Evolutionary conservation across 2,113 vertebrate species (phyloP), one percentile per base, ranked within the genome.

Genomic region (Neofelis nebulosa): DNA sequence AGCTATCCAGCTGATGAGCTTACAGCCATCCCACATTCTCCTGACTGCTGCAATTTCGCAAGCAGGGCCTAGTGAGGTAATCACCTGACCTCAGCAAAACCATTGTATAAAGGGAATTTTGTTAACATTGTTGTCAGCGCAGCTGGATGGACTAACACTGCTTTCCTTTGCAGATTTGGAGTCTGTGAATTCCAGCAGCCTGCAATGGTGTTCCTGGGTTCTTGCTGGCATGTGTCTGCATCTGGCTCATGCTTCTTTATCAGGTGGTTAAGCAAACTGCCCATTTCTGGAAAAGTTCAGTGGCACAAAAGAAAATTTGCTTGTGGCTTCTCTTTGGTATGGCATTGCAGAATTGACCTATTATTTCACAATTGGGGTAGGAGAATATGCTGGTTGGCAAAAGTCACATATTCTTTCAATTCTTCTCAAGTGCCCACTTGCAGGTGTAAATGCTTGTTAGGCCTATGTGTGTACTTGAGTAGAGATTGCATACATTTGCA

Each of bases 51-150:
- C 87, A 94, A 50, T 96, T 98, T 98, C 82, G 0, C 55, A 95
- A 96, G 1, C 81, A 83, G 95, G 27, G 36, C n/a, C 89, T 61
- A 5, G 96, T 89, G 94, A 98, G 91, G 82, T 94, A 96, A 97
- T 96, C 97, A 95, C 50, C 98, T 98, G 94, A 98, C 94, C 84
- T 98, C 90, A 94, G 97, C 94, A 98, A 98, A 98, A 98, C 73
- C 29, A 13, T 10, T 68, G 7, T 57, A 87, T 6, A 57, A 97
- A 96, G 66, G 41, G 82, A 92, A 91, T 94, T 96, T 81, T 3
- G 36, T 86, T 95, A 91, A 68, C 81, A 74, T 89, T 96, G 84
- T 91, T 78, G 83, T 97, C 68, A 68, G 92, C 55, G 10, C 48
- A 93, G 69, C 94, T 97, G 79, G 92, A 97, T 92, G 7, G 61